Evolutionary conservation across 2,113 vertebrate genomes (phyloP).

Genomic region (Zapornia atra): DNA sequence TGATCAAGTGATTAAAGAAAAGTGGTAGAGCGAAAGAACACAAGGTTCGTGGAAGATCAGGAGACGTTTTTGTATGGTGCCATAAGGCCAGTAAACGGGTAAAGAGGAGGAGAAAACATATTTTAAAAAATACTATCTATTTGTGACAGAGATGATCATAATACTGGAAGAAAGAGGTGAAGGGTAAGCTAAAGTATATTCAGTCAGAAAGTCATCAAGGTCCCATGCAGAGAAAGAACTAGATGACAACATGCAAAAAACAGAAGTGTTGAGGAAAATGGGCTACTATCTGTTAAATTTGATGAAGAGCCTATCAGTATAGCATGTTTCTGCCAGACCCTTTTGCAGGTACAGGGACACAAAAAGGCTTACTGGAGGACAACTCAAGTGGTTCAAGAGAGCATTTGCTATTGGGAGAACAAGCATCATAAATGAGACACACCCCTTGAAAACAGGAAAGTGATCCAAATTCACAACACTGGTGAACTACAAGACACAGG

Average conservation of each 20-base stretch:
- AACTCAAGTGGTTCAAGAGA: neutral
- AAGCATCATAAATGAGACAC: neutral
- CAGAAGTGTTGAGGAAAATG: neutral
- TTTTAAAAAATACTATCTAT: neutral
- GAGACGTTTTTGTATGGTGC: neutral
- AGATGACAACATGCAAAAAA: neutral
- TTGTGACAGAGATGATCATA: neutral
- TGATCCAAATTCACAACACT: neutral
- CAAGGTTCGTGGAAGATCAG: neutral
- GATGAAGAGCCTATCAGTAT: neutral
- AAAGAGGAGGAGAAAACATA: neutral
- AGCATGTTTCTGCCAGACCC: neutral
- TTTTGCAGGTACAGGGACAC: neutral
- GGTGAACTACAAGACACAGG: neutral
- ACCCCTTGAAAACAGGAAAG: neutral
- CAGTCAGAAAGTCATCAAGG: neutral
- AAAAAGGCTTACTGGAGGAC: neutral
- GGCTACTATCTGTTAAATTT: neutral
- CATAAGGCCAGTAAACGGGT: neutral
- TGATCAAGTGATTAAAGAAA: constrained; percentile 1
- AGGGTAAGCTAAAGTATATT: neutral
- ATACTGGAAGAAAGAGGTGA: neutral
- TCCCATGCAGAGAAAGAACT: neutral
- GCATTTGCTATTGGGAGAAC: neutral
- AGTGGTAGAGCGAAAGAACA: neutral